Base-by-base conservation (phyloP, 2,113 vertebrate genomes). In the Acanthochromis polyacanthus region DNA sequence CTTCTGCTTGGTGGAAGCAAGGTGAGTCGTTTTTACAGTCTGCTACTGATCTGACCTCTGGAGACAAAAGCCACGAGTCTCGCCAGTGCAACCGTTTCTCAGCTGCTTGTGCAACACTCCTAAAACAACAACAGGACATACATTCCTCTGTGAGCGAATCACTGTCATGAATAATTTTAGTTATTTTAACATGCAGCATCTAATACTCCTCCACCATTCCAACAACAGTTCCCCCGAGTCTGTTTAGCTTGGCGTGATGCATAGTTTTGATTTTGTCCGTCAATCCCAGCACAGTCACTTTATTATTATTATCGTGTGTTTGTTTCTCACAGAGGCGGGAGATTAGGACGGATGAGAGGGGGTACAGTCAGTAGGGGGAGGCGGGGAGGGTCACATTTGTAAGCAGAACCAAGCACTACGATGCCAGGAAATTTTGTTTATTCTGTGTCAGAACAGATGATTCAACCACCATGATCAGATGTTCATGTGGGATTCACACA, bases 381-480 rank as follows among this genome's bases (percentile, higher is more conserved):
- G 10, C 8, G 32, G 32, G 17, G 43, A 20, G 28, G n/a, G 19
- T 20, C 25, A 46, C 4, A 9, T 73, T 72, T 73, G 11, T 51
- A 48, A 75, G 19, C 60, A 75, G 57, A 72, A 58, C 23, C 36
- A 66, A 65, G 64, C 52, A 40, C 12, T 23, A 4, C 57, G 10
- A 74, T 53, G 46, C 28, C 57, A 76, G 48, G 20, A 66, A 40
- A 8, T 60, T 58, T 66, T 66, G 69, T 85, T 69, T 72, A 52
- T 69, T 66, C 19, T 71, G 38, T 66, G 48, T 74, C 57, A 11
- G 50, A 50, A 1, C 46, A 60, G 57, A 65, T 23, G 17, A 69
- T 67, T 58, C 11, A 62, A 38, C 63, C 20, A 58, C 11, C 40
- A 23, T 17, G 15, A 57, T 61, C 7, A 8, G 38, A 46, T 66